phyloP scores from a whole-genome alignment of 2,113 vertebrate species.

The Nesoenas mayeri region DNA sequence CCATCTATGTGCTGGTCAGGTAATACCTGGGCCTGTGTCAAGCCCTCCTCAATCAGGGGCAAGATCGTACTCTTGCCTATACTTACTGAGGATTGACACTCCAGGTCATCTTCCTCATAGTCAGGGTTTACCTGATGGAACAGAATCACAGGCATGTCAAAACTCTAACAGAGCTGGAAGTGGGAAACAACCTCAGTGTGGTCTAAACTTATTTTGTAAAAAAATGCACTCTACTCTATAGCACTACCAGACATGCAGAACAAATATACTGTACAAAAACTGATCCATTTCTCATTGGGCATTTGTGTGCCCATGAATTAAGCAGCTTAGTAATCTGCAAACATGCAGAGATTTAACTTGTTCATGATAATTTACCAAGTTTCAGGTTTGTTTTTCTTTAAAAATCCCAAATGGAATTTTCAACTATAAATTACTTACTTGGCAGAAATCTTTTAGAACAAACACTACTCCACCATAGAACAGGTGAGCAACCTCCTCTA shows the following conservation, averaged over 20 bases:
- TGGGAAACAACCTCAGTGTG: conserved; percentile 66
- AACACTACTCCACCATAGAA: not conserved
- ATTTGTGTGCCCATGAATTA: not conserved
- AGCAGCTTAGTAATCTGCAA: not conserved
- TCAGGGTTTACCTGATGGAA: conserved; percentile 91
- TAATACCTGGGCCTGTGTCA: not conserved
- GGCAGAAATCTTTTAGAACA: not conserved
- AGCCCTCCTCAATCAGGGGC: conserved; percentile 56
- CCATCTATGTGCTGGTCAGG: not conserved
- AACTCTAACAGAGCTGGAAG: conserved; percentile 55
- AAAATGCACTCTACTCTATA: not conserved
- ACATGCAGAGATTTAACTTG: fast-evolving
- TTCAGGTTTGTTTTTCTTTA: not conserved
- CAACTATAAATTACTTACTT: not conserved
- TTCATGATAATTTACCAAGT: not conserved
- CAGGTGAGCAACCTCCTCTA: not conserved
- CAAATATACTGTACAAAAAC: not conserved
- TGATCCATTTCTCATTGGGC: fast-evolving
- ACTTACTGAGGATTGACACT: conserved; percentile 92
- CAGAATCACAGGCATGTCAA: conserved; percentile 81
- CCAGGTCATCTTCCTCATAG: conserved; percentile 92
- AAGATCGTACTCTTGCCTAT: conserved; percentile 64
- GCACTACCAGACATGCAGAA: not conserved
- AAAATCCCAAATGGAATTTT: not conserved
- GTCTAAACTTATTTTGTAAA: not conserved